Evolutionary conservation across 1,140 invertebrate genomes (phyloP), one percentile per base, ranked within the genome.

Genomic region (Drosophila takahashii): DNA sequence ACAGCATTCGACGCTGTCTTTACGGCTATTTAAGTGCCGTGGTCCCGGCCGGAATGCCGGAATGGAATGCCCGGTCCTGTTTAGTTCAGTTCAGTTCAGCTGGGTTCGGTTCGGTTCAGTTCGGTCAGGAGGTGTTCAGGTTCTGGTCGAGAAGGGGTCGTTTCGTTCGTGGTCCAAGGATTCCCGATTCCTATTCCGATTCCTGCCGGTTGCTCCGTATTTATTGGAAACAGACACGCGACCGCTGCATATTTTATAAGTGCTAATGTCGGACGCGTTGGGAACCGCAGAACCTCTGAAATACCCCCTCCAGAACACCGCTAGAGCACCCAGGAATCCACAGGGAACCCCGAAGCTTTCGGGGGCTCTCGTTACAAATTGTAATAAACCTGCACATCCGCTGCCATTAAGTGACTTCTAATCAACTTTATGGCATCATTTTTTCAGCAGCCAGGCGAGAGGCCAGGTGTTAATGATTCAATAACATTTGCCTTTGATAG

Each of bases 211-310:
- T 69, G 42, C 52, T 57, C n/a, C 42, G 66, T 84, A 87, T 87
- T 87, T 87, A 87, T 87, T 87, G 79, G 70, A 89, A 89, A 77
- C 58, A 84, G 79, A 89, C 84, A 87, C 84, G 84, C 84, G 84
- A 89, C 59, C 67, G 64, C 66, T 87, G 84, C 76, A 87, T 87
- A 89, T 89, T 87, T 87, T 87, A 87, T 79, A 89, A 79, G 76
- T 66, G 71, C 57, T 79, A 77, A 73, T 67, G 64, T 62, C 16
- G 56, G 41, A 44, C 22, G 59, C 51, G 7, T 0, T 7, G 16
- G 36, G 10, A 9, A 5, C 39, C 57, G 7, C 32, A 7, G 36
- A 47, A 36, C 27, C 27, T 6, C 37, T n/a, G n/a, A n/a, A n/a
- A n/a, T n/a, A n/a, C n/a, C n/a, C 39, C 11, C 4, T 5, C 11